These are phyloP conservation scores for Monoplex corrugatus DNA, from an alignment of 2,888 invertebrate species.

Conservation along the genomic window DNA sequence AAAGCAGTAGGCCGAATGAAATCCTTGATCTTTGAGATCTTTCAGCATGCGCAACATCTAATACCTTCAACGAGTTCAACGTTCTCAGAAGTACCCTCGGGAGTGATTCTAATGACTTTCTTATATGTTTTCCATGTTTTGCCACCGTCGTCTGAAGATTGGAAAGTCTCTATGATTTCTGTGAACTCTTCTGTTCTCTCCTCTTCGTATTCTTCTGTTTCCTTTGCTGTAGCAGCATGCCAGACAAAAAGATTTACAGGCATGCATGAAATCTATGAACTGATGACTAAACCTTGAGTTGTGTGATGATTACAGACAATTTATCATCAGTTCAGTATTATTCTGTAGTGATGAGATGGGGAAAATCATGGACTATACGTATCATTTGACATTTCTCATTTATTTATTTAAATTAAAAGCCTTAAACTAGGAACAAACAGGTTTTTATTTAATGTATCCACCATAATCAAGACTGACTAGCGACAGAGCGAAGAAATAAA, in stretches of 20 bases:
- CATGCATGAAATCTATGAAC: neutral
- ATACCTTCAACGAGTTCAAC: constrained; percentile 74
- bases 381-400: too few species aligned
- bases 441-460: too few species aligned
- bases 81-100: constrained; percentile 69
- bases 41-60: constrained; percentile 1
- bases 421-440: too few species aligned
- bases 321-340: too few species aligned
- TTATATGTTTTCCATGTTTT: constrained; percentile 74
- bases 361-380: too few species aligned
- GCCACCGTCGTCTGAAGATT: constrained; percentile 72
- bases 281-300: too few species aligned
- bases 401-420: too few species aligned
- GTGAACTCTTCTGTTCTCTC: constrained; percentile 66
- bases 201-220: constrained; percentile 56
- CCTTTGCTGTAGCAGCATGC: constrained; percentile 17
- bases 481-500: too few species aligned
- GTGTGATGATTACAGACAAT: too few species aligned
- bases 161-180: constrained; percentile 74
- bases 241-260: constrained; percentile 34
- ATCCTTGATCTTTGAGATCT: too few species aligned
- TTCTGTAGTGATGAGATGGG: too few species aligned
- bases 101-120: constrained; percentile 74
- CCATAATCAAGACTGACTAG: too few species aligned
- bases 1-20: neutral